These are phyloP conservation scores for Euwallacea fornicatus DNA, from an alignment of 1,140 invertebrate species.

Conservation along the genomic window DNA sequence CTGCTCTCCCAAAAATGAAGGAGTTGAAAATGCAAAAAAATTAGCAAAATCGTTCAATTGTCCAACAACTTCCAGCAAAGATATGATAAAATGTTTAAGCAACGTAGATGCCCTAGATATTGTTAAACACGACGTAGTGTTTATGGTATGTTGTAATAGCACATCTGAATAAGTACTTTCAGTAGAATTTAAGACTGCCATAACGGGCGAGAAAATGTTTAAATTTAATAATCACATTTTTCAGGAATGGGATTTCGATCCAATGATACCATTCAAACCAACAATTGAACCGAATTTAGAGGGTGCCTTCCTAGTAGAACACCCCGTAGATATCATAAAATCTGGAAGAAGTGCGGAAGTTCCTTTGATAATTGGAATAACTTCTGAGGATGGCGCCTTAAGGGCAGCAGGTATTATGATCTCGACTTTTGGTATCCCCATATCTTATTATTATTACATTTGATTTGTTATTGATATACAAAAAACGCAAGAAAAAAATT, in stretches of 20 bases:
- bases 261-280: constrained; percentile 74
- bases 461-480: no score
- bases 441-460: background rate
- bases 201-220: background rate
- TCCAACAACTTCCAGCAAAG: constrained; percentile 54
- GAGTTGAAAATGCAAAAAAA: constrained; percentile 62
- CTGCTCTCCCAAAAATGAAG: constrained; percentile 63
- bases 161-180: background rate
- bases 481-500: no score
- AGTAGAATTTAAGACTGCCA: background rate
- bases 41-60: constrained; percentile 65
- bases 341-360: constrained; percentile 58
- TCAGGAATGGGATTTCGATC: constrained; percentile 69
- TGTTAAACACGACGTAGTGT: constrained; percentile 62
- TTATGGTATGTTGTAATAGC: constrained; percentile 60
- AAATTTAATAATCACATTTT: constrained; percentile 28
- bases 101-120: constrained; percentile 61
- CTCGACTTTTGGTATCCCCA: background rate
- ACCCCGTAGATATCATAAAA: constrained; percentile 57
- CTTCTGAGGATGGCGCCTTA: constrained; percentile 67
- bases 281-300: constrained; percentile 66
- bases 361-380: constrained; percentile 70
- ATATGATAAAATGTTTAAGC: constrained; percentile 63
- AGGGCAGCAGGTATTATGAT: constrained; percentile 60
- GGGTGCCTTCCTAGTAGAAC: constrained; percentile 66